These are phyloP conservation scores for Pseudomyrmex gracilis DNA, from an alignment of 1,140 invertebrate genomes.

Conservation along the genomic window DNA sequence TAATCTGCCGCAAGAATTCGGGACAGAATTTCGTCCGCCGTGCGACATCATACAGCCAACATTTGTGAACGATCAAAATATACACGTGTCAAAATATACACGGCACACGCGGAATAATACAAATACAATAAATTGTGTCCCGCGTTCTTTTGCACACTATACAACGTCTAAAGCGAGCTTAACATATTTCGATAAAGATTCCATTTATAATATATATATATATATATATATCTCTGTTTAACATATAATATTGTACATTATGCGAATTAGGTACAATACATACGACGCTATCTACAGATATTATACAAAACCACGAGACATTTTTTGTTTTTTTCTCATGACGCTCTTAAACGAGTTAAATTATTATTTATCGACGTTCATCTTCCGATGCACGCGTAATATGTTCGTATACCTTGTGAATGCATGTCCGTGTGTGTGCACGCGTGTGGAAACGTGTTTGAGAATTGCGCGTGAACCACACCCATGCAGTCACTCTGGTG, in stretches of 20 bases:
- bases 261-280: constrained; percentile 77
- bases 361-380: constrained; percentile 36
- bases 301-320: constrained; percentile 80
- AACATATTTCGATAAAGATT: constrained; percentile 78
- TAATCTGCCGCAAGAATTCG: constrained; percentile 19
- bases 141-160: neutral
- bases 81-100: constrained; percentile 1
- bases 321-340: constrained; percentile 62
- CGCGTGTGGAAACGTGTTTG: constrained; percentile 23
- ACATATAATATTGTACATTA: constrained; percentile 83
- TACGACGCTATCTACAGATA: constrained; percentile 85
- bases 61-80: neutral
- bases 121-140: neutral
- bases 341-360: constrained; percentile 57
- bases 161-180: constrained; percentile 4
- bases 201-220: constrained; percentile 81
- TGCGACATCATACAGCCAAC: neutral
- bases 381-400: neutral
- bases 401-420: constrained; percentile 49
- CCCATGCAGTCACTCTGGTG: constrained; percentile 1
- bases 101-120: neutral
- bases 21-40: neutral
- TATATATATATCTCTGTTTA: constrained; percentile 81
- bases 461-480: constrained; percentile 8
- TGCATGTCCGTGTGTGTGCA: neutral